These are phyloP conservation scores for Bombycilla garrulus DNA, from an alignment of 2,113 vertebrate genomes.

Conservation along the genomic window DNA sequence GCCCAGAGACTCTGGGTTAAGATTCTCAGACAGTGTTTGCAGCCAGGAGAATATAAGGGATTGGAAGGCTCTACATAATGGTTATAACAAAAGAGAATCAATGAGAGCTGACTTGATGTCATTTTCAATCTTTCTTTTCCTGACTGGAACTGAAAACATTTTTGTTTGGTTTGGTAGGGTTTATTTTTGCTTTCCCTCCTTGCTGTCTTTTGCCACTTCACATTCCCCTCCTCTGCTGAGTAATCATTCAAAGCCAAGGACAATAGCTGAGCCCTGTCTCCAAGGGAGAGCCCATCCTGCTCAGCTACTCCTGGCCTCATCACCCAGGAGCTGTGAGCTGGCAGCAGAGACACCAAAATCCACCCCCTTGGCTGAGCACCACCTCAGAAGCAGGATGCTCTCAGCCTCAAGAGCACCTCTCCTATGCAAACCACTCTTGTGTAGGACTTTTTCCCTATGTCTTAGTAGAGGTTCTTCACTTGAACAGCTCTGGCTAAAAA, in stretches of 20 bases:
- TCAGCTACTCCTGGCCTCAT: neutral
- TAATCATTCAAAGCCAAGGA: neutral
- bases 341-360: neutral
- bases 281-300: fast-evolving
- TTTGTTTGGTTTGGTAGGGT: neutral
- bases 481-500: neutral
- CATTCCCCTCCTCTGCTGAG: neutral
- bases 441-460: neutral
- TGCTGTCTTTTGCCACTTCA: neutral
- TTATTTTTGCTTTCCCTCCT: neutral
- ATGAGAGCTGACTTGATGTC: constrained; percentile 43
- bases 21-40: neutral
- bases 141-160: constrained; percentile 23
- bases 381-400: neutral
- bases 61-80: neutral
- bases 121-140: constrained; percentile 40
- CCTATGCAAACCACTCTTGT: neutral
- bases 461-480: neutral
- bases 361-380: fast-evolving
- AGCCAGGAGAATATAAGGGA: neutral
- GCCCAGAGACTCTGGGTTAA: neutral
- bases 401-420: fast-evolving
- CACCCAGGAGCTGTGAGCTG: neutral
- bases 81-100: constrained; percentile 27
- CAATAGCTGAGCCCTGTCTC: neutral